Evolutionary conservation across 2,888 invertebrate genomes (phyloP).

Genomic region (Phlogophora meticulosa): DNA sequence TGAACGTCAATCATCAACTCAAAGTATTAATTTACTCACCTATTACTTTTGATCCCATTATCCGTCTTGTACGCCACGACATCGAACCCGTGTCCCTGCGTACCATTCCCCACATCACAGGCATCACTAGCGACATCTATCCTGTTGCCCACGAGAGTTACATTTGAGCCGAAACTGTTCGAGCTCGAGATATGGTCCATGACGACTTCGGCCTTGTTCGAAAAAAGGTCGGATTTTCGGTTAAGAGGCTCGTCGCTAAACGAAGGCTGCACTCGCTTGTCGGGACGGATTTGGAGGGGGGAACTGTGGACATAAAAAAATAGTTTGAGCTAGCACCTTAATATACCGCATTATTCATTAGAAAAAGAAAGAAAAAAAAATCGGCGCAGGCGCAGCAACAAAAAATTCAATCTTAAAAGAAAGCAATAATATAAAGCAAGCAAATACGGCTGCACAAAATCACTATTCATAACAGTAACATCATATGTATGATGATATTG

Average conservation of each 20-base stretch:
- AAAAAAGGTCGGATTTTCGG: conserved; percentile 74
- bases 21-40: no score
- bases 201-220: conserved; percentile 72
- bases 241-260: conserved; percentile 83
- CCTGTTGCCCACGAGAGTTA: conserved; percentile 96
- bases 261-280: conserved; percentile 81
- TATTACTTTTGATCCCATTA: conserved; percentile 85
- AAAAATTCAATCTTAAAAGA: no score
- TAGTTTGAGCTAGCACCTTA: no score
- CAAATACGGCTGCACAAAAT: no score
- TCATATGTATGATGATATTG: no score
- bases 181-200: conserved; percentile 86
- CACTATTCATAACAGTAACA: no score
- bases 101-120: conserved; percentile 70
- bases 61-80: conserved; percentile 93
- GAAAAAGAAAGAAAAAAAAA: no score
- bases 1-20: no score
- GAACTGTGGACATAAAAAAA: conserved; percentile 67
- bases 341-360: no score
- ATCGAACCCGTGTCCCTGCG: conserved; percentile 87
- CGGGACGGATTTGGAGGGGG: conserved; percentile 77
- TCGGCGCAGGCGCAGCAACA: no score
- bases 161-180: conserved; percentile 95
- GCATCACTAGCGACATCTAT: conserved; percentile 93
- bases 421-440: no score